These are phyloP conservation scores for Hippocampus zosterae DNA, from an alignment of 2,113 vertebrate genomes.

Conservation along the genomic window DNA sequence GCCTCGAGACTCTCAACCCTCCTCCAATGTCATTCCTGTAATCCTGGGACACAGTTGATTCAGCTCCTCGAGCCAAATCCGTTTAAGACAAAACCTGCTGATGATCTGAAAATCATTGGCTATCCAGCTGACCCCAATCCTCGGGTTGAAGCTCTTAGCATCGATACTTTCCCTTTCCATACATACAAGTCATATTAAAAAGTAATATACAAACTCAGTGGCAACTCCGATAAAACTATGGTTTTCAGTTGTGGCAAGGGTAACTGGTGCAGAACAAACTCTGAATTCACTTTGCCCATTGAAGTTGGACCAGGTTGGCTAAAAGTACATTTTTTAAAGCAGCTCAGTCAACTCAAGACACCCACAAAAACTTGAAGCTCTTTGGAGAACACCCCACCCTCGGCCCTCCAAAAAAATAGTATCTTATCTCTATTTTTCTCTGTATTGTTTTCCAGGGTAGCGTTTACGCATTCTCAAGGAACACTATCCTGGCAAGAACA, in stretches of 20 bases:
- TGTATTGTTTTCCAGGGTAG: constrained; percentile 34
- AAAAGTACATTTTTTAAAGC: neutral
- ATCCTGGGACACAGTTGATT: constrained; percentile 77
- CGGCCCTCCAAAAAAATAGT: neutral
- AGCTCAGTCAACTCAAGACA: neutral
- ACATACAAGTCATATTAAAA: constrained; percentile 9
- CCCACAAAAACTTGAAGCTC: neutral
- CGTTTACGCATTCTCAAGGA: constrained; percentile 60
- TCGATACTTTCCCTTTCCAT: constrained; percentile 58
- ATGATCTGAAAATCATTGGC: constrained; percentile 75
- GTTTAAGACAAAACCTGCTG: constrained; percentile 85
- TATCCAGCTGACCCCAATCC: constrained; percentile 76
- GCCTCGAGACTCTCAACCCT: constrained; percentile 58
- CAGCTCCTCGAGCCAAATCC: constrained; percentile 82
- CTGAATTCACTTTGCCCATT: neutral
- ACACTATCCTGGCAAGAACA: constrained; percentile 52
- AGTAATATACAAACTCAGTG: constrained; percentile 3
- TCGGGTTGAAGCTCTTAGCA: constrained; percentile 52
- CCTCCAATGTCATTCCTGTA: constrained; percentile 78
- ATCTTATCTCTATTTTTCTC: constrained; percentile 25
- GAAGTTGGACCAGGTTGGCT: neutral
- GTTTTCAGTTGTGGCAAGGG: neutral
- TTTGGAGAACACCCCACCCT: too few relatives aligned
- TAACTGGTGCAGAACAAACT: neutral
- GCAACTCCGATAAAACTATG: neutral